Evolutionary conservation across 2,888 invertebrate species (phyloP).

Genomic region (Myopa tessellatipennis): DNA sequence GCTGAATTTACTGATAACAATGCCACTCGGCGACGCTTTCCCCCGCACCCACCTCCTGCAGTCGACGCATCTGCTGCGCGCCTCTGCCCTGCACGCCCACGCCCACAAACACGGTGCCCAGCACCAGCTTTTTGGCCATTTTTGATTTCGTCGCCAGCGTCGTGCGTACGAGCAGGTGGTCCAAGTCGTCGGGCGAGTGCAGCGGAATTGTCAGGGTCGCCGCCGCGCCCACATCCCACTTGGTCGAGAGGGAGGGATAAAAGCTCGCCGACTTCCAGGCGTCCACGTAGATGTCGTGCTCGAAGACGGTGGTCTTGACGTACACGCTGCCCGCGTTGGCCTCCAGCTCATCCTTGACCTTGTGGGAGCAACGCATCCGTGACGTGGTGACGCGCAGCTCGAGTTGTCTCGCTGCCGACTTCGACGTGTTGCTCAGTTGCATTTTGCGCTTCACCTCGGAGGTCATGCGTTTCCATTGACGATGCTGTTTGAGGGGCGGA

Average conservation of each 20-base stretch:
- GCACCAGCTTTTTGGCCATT: slow-evolving; percentile 65
- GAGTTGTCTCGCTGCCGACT: slow-evolving; percentile 50
- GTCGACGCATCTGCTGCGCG: slow-evolving; percentile 60
- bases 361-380: slow-evolving; percentile 66
- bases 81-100: slow-evolving; percentile 50
- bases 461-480: slow-evolving; percentile 59
- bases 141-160: slow-evolving; percentile 67
- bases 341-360: slow-evolving; percentile 67
- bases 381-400: slow-evolving; percentile 62
- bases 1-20: slow-evolving; percentile 59
- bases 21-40: slow-evolving; percentile 65
- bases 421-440: slow-evolving; percentile 55
- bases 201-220: slow-evolving; percentile 62
- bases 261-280: slow-evolving; percentile 82
- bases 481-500: slow-evolving; percentile 46
- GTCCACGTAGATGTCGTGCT: slow-evolving; percentile 72
- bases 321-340: slow-evolving; percentile 73
- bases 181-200: slow-evolving; percentile 56
- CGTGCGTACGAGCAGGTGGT: slow-evolving; percentile 61
- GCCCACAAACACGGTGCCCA: slow-evolving; percentile 58
- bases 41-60: slow-evolving; percentile 56
- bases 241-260: slow-evolving; percentile 80
- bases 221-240: slow-evolving; percentile 71
- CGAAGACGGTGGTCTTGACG: slow-evolving; percentile 80
- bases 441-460: slow-evolving; percentile 64